These are phyloP conservation scores for Phallusia fumigata DNA, from an alignment of 23 tunicate species.

Conservation along the genomic window DNA sequence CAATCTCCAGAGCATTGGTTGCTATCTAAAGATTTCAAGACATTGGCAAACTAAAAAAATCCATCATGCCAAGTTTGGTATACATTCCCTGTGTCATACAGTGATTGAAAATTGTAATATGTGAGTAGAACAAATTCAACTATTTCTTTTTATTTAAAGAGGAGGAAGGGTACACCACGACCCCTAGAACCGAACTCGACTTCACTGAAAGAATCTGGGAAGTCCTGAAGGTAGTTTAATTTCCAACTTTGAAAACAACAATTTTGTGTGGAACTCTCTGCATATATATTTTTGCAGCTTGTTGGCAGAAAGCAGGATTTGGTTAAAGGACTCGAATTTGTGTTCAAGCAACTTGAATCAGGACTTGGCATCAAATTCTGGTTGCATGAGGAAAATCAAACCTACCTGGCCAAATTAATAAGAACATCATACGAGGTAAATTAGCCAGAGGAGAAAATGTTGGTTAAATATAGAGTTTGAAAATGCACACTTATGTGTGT, in stretches of 20 bases:
- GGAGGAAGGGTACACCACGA: background rate
- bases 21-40: too few species aligned
- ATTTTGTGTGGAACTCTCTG: too few species aligned
- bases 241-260: background rate
- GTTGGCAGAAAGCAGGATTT: conserved; percentile 39
- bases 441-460: too few species aligned
- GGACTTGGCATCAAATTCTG: conserved; percentile 44
- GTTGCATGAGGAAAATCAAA: conserved; percentile 51
- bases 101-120: too few species aligned
- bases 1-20: too few species aligned
- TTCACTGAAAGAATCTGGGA: conserved; percentile 67
- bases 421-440: conserved; percentile 56
- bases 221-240: conserved; percentile 42
- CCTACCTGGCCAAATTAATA: conserved; percentile 36
- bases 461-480: too few species aligned
- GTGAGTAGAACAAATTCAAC: too few species aligned
- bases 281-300: conserved; percentile 8
- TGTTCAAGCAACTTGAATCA: conserved; percentile 21
- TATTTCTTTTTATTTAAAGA: too few species aligned
- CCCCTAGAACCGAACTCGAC: conserved; percentile 47
- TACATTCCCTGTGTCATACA: too few species aligned
- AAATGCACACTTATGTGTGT: too few species aligned
- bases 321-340: conserved; percentile 14
- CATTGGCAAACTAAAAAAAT: too few species aligned
- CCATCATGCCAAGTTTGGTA: too few species aligned